These are phyloP conservation scores for Aspidiotus destructor DNA, from an alignment of 2,888 invertebrate species.

Conservation along the genomic window DNA sequence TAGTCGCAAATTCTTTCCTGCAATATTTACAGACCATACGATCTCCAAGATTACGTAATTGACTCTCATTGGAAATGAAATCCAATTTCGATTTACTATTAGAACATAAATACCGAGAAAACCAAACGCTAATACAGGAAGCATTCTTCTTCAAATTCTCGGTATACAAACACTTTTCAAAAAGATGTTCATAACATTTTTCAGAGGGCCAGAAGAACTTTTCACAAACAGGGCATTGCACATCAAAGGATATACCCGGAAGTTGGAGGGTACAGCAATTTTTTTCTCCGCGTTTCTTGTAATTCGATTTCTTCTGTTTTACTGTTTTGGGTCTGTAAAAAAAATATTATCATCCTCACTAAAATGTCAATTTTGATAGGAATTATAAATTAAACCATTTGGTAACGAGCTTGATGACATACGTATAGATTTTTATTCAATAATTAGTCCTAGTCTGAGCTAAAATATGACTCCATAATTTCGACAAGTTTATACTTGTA, in stretches of 20 bases:
- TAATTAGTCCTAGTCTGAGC: too few relatives aligned
- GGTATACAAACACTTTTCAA: background rate
- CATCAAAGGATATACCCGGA: background rate
- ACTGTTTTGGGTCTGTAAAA: too few relatives aligned
- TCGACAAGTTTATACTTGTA: background rate
- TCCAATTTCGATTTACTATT: background rate
- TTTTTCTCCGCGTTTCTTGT: too few relatives aligned
- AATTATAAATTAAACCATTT: too few relatives aligned
- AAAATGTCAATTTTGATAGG: too few relatives aligned
- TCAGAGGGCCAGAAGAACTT: background rate
- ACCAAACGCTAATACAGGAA: background rate
- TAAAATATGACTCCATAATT: too few relatives aligned
- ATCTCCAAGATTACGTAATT: too few relatives aligned
- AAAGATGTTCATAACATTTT: conserved; percentile 6
- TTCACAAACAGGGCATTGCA: conserved; percentile 11
- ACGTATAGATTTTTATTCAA: too few relatives aligned
- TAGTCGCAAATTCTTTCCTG: background rate
- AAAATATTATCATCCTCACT: too few relatives aligned
- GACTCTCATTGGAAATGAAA: background rate
- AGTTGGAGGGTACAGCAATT: background rate
- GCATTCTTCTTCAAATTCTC: background rate
- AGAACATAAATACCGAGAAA: background rate
- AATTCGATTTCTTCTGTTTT: too few relatives aligned
- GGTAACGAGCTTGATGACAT: too few relatives aligned
- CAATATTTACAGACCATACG: conserved; percentile 5